phyloP scores from a whole-genome alignment of 2,113 vertebrate genomes.

The Lagenorhynchus albirostris region DNA sequence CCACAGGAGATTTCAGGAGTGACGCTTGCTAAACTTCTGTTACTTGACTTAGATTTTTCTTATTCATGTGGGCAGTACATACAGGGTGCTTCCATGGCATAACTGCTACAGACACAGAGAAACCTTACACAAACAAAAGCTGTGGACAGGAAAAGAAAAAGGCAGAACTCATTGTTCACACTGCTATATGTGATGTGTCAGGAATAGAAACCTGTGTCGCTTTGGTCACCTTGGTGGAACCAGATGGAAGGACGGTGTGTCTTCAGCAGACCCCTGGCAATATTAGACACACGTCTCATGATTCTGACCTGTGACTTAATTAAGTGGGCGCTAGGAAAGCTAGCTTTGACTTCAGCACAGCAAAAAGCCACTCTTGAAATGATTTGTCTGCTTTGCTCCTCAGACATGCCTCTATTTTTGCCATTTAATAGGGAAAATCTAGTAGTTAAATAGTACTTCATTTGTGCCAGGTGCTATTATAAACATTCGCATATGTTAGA shows the following conservation, averaged over 20 bases:
- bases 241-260: not conserved
- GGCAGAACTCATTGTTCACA: not conserved
- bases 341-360: not conserved
- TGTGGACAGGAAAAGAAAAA: not conserved
- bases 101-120: not conserved
- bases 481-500: not conserved
- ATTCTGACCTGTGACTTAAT: not conserved
- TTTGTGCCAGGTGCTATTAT: not conserved
- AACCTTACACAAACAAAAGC: not conserved
- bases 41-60: not conserved
- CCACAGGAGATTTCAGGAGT: not conserved
- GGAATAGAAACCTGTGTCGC: not conserved
- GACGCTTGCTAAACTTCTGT: not conserved
- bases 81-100: not conserved
- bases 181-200: not conserved
- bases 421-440: not conserved
- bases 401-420: not conserved
- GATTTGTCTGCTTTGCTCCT: not conserved
- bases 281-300: not conserved
- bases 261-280: not conserved
- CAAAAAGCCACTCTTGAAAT: not conserved
- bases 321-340: not conserved
- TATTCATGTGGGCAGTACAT: not conserved
- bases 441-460: not conserved
- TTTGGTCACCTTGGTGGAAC: not conserved